phyloP scores from a whole-genome alignment of 2,113 vertebrate genomes.

The Pantherophis guttatus region DNA sequence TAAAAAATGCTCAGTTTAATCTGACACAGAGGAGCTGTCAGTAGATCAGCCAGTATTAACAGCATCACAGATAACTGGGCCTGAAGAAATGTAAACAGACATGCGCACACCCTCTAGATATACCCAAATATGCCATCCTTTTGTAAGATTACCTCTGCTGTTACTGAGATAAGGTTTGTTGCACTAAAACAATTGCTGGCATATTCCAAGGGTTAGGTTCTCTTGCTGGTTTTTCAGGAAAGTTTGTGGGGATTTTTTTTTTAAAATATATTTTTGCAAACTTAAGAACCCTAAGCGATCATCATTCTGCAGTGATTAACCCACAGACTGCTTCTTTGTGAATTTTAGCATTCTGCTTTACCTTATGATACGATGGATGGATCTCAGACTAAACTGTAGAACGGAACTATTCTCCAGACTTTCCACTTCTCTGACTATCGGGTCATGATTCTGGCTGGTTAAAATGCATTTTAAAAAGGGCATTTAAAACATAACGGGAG shows the following conservation, averaged over 20 bases:
- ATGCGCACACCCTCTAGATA: neutral
- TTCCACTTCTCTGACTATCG: neutral
- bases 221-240: neutral
- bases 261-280: neutral
- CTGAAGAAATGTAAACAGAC: neutral
- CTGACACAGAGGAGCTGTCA: neutral
- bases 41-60: neutral
- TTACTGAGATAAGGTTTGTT: neutral
- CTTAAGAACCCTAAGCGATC: neutral
- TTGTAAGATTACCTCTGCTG: neutral
- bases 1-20: neutral
- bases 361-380: neutral
- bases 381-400: neutral
- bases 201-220: neutral
- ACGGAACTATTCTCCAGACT: neutral
- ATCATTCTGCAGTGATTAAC: neutral
- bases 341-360: neutral
- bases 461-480: neutral
- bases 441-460: neutral
- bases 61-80: neutral
- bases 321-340: neutral
- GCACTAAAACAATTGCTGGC: neutral
- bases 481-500: neutral
- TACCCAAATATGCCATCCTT: neutral
- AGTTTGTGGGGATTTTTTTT: neutral